Percentiles rank a stretch among this genome's conserved stretches.
phyloP scores from a whole-genome alignment of 2,797 vertebrate species.

The Eutrigla gurnardus region DNA sequence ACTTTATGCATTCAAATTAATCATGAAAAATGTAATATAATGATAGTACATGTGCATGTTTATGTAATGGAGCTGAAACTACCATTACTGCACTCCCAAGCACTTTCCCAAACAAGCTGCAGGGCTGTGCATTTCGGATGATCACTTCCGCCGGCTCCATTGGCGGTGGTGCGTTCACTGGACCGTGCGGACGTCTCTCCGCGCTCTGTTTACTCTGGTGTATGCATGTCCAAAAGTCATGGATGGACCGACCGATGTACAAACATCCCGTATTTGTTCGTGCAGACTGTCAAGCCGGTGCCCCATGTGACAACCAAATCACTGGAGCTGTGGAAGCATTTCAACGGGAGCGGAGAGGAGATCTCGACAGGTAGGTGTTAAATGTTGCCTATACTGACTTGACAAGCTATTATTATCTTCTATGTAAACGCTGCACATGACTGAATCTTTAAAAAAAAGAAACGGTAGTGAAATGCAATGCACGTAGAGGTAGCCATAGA shows the following conservation, averaged over 20 bases:
- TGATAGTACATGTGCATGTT: background rate
- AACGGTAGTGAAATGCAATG: background rate
- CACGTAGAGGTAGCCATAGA: background rate
- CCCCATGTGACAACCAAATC: background rate
- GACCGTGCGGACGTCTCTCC: background rate
- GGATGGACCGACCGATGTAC: slow-evolving; percentile 39
- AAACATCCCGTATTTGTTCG: slow-evolving; percentile 43
- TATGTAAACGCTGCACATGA: background rate
- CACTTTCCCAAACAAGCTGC: background rate
- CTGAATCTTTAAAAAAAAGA: background rate
- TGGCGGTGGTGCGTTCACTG: slow-evolving; percentile 21
- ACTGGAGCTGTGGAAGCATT: slow-evolving; percentile 23
- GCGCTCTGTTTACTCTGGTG: slow-evolving; percentile 36
- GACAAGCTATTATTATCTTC: background rate
- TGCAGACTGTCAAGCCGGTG: slow-evolving; percentile 5
- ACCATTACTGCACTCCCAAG: too few relatives aligned
- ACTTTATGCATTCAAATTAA: background rate
- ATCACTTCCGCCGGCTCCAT: slow-evolving; percentile 39
- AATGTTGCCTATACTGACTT: too few relatives aligned
- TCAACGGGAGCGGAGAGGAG: background rate
- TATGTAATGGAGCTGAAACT: too few relatives aligned
- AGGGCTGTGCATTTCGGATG: slow-evolving; percentile 16
- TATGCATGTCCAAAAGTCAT: slow-evolving; percentile 74
- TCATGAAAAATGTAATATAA: background rate
- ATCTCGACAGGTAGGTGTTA: slow-evolving; percentile 38